Base-by-base conservation (phyloP, 2,888 invertebrate genomes). In the Plebejus anna region DNA sequence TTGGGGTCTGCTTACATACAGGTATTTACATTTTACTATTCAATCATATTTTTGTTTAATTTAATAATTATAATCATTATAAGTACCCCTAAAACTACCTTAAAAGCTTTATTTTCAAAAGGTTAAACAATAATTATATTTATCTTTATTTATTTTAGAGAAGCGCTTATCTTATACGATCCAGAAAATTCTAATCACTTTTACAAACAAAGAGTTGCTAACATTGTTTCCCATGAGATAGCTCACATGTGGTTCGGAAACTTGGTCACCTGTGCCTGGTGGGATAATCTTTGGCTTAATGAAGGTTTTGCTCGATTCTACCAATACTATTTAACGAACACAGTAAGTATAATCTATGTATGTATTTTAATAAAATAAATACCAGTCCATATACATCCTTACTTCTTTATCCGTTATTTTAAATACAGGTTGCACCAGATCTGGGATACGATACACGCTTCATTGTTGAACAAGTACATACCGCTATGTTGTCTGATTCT, bases 211-310 rank as follows among this genome's bases (percentile, higher is more conserved):
- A 92, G 94, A 75, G 94, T 97, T 1, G 95, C 96, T 0, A 94
- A 95, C 36, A 95, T 96, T 2, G 94, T 97, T 4, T 94, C 96
- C 0, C 98, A 98, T 83, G 98, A 98, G 87, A 87, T 97, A 76
- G 95, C 96, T 0, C 98, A 98, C 85, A 96, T 96, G 94, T 97
- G 97, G 97, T 97, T 97, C 81, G 97, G 97, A 6, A 96, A 97
- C 84, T 90, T 96, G 28, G 96, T 97, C 28, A 96, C 97, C 0
- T 95, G 96, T 77, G 94, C 95, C 57, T 96, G 96, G 96, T 97
- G 97, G 97, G 94, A 95, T 78, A 95, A 95, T 81, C 91, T 96
- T 1, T 97, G 96, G 96, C 89, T 97, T 0, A 96, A 95, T 82
- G 96, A 96, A 85, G 96, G 94, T 7, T 96, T 97, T 79, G 96